Evolutionary conservation across 2,797 vertebrate species (phyloP).

Genomic region (Chiroxiphia lanceolata): DNA sequence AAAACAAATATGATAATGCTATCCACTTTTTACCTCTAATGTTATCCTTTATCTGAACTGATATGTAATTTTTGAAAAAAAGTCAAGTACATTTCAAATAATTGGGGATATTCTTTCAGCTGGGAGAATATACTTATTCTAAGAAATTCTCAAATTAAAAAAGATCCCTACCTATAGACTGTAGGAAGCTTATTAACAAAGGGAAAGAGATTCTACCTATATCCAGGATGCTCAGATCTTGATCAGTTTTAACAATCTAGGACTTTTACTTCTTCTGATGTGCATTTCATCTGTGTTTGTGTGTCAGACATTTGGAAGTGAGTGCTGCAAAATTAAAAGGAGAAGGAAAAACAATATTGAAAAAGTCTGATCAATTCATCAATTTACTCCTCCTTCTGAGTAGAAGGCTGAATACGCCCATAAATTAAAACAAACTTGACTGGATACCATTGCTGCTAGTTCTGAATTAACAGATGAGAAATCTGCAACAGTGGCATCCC

Average conservation of each 20-base stretch:
- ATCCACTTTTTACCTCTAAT: neutral
- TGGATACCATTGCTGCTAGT: neutral
- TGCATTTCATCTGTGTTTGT: neutral
- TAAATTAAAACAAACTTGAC: constrained; percentile 50
- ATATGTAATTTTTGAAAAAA: neutral
- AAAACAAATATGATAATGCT: neutral
- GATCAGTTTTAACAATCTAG: neutral
- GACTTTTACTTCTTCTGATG: neutral
- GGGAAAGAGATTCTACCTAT: neutral
- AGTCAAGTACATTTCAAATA: neutral
- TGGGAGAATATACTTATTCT: neutral
- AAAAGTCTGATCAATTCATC: neutral
- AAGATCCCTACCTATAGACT: neutral
- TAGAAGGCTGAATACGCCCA: neutral
- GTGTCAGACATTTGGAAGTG: neutral
- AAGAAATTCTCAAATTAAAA: neutral
- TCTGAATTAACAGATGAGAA: constrained; percentile 56
- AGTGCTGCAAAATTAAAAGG: neutral
- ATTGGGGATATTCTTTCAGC: neutral
- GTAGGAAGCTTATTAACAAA: neutral
- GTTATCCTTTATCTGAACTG: neutral
- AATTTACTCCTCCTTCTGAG: neutral
- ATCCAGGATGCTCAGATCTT: neutral
- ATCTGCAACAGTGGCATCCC: constrained; percentile 11
- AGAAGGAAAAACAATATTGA: neutral